Base-by-base conservation (phyloP, 2,888 invertebrate species). In the Isoperla grammatica region DNA sequence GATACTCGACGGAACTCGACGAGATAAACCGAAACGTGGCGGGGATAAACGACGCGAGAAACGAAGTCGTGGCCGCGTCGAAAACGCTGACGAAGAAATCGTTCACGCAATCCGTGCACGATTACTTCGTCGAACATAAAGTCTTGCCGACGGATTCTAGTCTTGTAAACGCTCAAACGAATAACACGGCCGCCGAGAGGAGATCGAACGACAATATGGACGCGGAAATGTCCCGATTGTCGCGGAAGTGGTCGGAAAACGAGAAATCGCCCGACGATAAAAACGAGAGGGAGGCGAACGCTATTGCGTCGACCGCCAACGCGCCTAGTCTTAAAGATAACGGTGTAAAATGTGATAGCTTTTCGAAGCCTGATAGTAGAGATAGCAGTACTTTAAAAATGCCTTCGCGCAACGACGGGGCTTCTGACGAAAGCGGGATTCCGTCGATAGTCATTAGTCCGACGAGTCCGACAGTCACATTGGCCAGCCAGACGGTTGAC, bases 391-490 rank as follows among this genome's bases (percentile, higher is more conserved):
- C n/a, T n/a, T n/a, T n/a, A n/a, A n/a, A n/a, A n/a, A n/a, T n/a
- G n/a, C n/a, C n/a, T 45, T 11, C 5, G 20, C 12, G 13, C 13
- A 15, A 45, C 45, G 45, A 29, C 15, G 13, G 35, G n/a, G 42
- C 42, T 4, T 40, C 42, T 13, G 12, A 15, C 42, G 5, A 6
- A 1, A 12, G 11, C 12, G 57, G 22, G 9, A 12, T 43, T 39
- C 48, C 61, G n/a, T 35, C 56, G 15, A 22, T 62, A 9, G 61
- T 61, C 15, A 61, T 63, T 35, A 63, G 63, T 42, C 63, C 63
- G n/a, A 57, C 61, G 13, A 29, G 29, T 8, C 29, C 29, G 5
- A 8, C 29, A 8, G 29, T 29, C 5, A 29, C 8, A 8, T 8
- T 6, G 29, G 29, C 5, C 29, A 29, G 5, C 29, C 29, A 29